Evolutionary conservation across 2,797 vertebrate genomes (phyloP), one percentile per base, ranked within the genome.

Genomic region (Lacerta bilineata): DNA sequence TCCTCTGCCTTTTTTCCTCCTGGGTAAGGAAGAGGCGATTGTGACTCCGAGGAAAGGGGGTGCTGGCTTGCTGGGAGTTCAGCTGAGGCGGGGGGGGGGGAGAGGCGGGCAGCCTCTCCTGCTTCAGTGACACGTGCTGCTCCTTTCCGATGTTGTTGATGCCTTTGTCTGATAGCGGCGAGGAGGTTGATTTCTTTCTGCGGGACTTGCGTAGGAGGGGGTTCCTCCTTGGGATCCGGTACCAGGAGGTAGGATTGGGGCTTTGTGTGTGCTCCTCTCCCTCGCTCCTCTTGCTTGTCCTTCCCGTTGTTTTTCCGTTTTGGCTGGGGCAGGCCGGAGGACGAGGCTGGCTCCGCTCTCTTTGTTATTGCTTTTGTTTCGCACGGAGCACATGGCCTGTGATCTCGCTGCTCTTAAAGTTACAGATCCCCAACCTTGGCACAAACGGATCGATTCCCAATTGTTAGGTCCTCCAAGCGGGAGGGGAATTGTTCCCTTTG

Each of bases 331-430:
- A 68, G 89, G 75, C 59, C 46, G 9, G 89, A 89, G 72, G 82
- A 89, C 68, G 74, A 94, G 90, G 93, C 92, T 89, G 91, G 94
- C 95, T 95, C 90, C 43, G 74, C 77, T 81, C 84, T 97, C 98
- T 98, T 98, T 99, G 98, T 99, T 98, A 97, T 98, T 98, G 98
- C 98, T 99, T 99, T 97, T 99, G 98, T 99, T 98, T 98, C 95
- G 94, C 95, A 94, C 94, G 93, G 98, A 98, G 98, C 98, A 99
- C 98, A 98, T 99, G 98, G 98, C 98, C 95, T 93, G 90, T 91
- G 94, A 97, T 95, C 96, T 95, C 96, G 94, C 96, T 90, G 95
- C 96, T 98, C 97, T 98, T 98, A 97, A 97, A 97, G 97, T 94
- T 96, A 96, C 97, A 98, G 98, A 95, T 96, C 91, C 90, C 91